Evolutionary conservation across 2,797 vertebrate species (phyloP).

Genomic region (Phalanger gymnotis): DNA sequence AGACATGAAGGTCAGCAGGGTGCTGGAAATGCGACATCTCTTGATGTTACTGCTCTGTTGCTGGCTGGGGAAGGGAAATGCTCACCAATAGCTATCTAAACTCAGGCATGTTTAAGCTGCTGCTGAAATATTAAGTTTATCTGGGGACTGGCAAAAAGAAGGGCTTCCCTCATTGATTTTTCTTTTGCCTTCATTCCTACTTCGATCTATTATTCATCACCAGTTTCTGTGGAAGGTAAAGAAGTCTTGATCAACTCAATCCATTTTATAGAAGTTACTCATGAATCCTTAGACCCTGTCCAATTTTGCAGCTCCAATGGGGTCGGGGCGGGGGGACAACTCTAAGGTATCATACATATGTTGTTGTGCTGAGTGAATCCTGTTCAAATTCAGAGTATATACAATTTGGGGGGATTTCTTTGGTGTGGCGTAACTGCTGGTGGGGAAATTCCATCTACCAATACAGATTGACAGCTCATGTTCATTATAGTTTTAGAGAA

Average conservation of each 20-base stretch:
- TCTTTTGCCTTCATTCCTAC: constrained; percentile 37
- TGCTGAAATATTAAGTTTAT: constrained; percentile 77
- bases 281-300: background rate
- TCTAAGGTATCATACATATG: background rate
- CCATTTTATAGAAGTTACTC: background rate
- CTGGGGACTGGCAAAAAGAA: constrained; percentile 7
- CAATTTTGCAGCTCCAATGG: background rate
- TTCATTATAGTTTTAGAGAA: background rate
- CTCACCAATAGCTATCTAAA: constrained; percentile 66
- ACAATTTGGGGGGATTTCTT: background rate
- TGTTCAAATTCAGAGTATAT: background rate
- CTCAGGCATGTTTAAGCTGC: constrained; percentile 72
- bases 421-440: background rate
- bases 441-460: background rate
- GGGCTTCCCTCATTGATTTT: constrained; percentile 47
- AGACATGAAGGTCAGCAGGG: constrained; percentile 40
- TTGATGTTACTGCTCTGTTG: constrained; percentile 70
- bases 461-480: background rate
- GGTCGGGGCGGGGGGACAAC: background rate
- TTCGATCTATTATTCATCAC: constrained; percentile 40
- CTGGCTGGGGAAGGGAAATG: constrained; percentile 57
- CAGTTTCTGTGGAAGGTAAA: background rate
- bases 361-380: background rate
- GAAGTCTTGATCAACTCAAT: background rate
- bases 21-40: constrained; percentile 4